A percentile compares a stretch with the other conserved stretches of the same genome.
Evolutionary conservation across 2,797 vertebrate species (phyloP).

Genomic region (Gadopsis bispinosus): DNA sequence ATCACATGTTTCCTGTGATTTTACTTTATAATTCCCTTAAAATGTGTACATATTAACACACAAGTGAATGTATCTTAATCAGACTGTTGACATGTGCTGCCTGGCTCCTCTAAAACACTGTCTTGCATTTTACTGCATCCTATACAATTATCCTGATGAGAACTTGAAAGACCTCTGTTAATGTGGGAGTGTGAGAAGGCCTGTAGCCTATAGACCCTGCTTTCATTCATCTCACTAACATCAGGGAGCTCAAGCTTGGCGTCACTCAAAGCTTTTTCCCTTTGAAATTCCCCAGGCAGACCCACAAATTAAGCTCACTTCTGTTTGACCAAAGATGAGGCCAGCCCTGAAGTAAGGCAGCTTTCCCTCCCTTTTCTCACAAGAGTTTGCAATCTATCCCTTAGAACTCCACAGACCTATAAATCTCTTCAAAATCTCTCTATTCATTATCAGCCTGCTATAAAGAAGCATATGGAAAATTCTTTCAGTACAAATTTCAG

Average conservation of each 20-base stretch:
- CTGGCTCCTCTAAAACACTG: slow-evolving; percentile 43
- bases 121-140: slow-evolving; percentile 56
- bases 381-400: slow-evolving; percentile 79
- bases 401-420: slow-evolving; percentile 77
- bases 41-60: slow-evolving; percentile 7
- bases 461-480: slow-evolving; percentile 61
- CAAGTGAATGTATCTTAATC: slow-evolving; percentile 27
- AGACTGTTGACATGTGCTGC: slow-evolving; percentile 45
- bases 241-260: slow-evolving; percentile 81
- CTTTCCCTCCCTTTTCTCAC: slow-evolving; percentile 78
- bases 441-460: slow-evolving; percentile 76
- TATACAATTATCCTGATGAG: slow-evolving; percentile 77
- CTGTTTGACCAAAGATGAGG: slow-evolving; percentile 85
- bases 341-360: slow-evolving; percentile 74
- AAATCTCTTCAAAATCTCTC: slow-evolving; percentile 83
- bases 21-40: slow-evolving; percentile 10
- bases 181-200: slow-evolving; percentile 80
- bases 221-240: slow-evolving; percentile 84
- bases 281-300: slow-evolving; percentile 85
- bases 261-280: slow-evolving; percentile 81
- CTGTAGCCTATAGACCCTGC: slow-evolving; percentile 76
- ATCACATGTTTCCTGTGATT: background rate
- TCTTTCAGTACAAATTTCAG: slow-evolving; percentile 53
- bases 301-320: slow-evolving; percentile 86
- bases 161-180: slow-evolving; percentile 78